Evolutionary conservation across 2,888 invertebrate species (phyloP), one percentile per base, ranked within the genome.

Genomic region (Dinocampus coccinellae): DNA sequence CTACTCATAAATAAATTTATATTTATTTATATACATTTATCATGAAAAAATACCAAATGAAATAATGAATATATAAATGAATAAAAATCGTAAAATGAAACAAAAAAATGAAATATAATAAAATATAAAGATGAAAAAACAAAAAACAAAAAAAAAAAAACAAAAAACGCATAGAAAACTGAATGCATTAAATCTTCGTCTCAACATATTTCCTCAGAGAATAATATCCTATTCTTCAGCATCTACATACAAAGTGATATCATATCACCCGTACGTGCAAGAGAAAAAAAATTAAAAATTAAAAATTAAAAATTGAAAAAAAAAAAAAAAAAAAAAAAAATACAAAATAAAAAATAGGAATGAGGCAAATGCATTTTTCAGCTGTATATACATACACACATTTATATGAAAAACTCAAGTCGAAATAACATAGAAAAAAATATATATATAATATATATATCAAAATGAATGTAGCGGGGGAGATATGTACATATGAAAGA

Each of bases 401-500:
- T 47, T n/a, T 4, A 47, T 47, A 47, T 47, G 7, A 47, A 16
- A n/a, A 47, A 47, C 20, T 47, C 16, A 9, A 16, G 47, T 7
- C 16, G 47, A 16, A 47, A 47, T 47, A 47, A 47, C 16, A 47
- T 47, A 6, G 7, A n/a, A 16, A 47, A 1, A 47, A 16, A 47
- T 16, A 16, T 7, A 16, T 20, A 47, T 47, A 47, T 47, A n/a
- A n/a, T n/a, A n/a, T n/a, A 39, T n/a, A 39, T 4, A 16, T 2
- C 16, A 16, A 7, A 47, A 47, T n/a, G 16, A 36, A 20, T 33
- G 33, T 42, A 36, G 33, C 22, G 24, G 39, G 29, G 55, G 66
- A 67, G 0, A 20, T 67, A 67, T 63, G 24, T 20, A 62, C n/a
- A n/a, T 29, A 29, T 29, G 20, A 29, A 63, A n/a, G n/a, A 63